Conservation (phyloP, 2,113 vertebrate genomes). For the Pogonocichla stellata region DNA sequence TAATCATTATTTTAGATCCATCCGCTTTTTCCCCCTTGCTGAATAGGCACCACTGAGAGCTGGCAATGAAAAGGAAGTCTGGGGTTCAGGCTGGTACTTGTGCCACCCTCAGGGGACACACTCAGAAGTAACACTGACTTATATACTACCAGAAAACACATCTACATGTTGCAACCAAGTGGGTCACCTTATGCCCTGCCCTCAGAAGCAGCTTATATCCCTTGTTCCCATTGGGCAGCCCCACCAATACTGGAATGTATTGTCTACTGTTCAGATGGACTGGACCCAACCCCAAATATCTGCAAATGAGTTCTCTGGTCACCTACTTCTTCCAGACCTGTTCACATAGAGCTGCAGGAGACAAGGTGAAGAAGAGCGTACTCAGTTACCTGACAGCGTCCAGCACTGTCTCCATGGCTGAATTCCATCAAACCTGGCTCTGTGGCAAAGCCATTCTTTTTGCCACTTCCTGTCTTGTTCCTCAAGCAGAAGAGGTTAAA, state of each 20-base stretch:
- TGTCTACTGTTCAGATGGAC: neutral
- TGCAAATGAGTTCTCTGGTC: neutral
- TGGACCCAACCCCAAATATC: neutral
- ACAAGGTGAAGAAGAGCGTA: neutral
- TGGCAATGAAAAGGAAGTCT: neutral
- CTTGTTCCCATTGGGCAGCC: neutral
- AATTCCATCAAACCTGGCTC: neutral
- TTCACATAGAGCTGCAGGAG: neutral
- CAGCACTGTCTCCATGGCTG: neutral
- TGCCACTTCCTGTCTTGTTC: neutral
- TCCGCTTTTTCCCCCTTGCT: neutral
- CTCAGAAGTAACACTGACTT: neutral
- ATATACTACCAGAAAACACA: neutral
- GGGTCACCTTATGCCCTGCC: neutral
- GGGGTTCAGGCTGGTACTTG: neutral
- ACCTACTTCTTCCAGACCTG: neutral
- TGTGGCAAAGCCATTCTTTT: neutral
- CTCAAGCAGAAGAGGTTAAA: neutral
- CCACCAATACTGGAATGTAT: neutral
- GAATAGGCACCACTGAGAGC: neutral
- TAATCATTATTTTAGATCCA: neutral
- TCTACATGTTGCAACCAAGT: neutral
- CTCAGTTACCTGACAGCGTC: neutral
- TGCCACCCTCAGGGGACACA: neutral
- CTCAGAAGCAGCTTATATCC: neutral